phyloP scores from a whole-genome alignment of 2,888 invertebrate species.

The Cryptocheilus praepositus region DNA sequence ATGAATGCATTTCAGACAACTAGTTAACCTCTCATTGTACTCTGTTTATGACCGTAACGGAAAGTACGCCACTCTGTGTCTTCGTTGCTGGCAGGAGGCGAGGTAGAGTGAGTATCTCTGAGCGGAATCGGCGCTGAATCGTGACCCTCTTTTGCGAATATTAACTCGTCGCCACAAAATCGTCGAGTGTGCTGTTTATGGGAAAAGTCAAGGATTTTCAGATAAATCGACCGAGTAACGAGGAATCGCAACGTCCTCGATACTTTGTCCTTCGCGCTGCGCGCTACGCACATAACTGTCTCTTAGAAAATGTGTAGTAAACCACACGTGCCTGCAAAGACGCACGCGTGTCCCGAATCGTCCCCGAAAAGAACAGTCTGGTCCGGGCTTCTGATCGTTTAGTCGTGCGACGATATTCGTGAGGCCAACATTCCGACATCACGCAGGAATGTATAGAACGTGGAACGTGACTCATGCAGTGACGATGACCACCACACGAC shows the following conservation, averaged over 20 bases:
- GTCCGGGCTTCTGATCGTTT: too few relatives aligned
- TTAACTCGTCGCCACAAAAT: conserved; percentile 1
- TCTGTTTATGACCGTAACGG: conserved; percentile 48
- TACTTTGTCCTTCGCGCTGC: too few relatives aligned
- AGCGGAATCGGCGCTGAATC: conserved; percentile 31
- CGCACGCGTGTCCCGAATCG: too few relatives aligned
- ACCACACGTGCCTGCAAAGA: too few relatives aligned
- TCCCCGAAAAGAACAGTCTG: too few relatives aligned
- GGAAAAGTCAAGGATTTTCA: too few relatives aligned
- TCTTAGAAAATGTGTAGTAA: too few relatives aligned
- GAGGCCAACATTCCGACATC: conserved; percentile 64
- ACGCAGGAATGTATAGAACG: conserved; percentile 67
- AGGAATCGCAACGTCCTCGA: too few relatives aligned
- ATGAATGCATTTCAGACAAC: conserved; percentile 39
- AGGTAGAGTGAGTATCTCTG: conserved; percentile 24
- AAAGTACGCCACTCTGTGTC: conserved; percentile 31
- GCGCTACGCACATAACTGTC: too few relatives aligned
- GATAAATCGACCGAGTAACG: too few relatives aligned
- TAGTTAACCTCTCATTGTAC: conserved; percentile 47
- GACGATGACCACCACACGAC: conserved; percentile 25
- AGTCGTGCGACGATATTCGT: conserved; percentile 1
- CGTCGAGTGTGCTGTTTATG: too few relatives aligned
- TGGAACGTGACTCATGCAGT: conserved; percentile 64
- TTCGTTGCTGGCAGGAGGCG: conserved; percentile 30
- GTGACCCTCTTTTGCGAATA: not conserved